Conservation (phyloP, 2,113 vertebrate species). For the Xyliphius kryptos region DNA sequence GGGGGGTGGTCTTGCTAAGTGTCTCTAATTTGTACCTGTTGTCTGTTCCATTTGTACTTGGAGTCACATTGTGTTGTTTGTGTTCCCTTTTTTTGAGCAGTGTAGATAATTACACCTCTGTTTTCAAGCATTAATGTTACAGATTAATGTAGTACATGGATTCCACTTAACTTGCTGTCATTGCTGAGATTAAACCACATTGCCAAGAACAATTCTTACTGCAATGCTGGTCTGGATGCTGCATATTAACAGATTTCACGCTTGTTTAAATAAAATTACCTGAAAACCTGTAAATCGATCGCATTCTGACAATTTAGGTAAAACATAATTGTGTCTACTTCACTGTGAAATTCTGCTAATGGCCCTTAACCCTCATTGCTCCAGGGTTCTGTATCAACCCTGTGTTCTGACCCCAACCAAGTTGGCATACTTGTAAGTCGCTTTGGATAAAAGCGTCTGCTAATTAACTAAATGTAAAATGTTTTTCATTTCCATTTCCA, state of each 20-base stretch:
- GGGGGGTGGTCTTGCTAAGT: too few relatives aligned
- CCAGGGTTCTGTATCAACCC: too few relatives aligned
- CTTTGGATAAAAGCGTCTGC: too few relatives aligned
- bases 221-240: not conserved
- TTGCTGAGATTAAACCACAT: constrained; percentile 18
- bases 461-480: too few relatives aligned
- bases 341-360: not conserved
- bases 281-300: constrained; percentile 26
- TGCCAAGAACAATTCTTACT: constrained; percentile 8
- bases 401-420: too few relatives aligned
- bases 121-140: constrained; percentile 17
- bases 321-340: not conserved
- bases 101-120: not conserved
- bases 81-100: too few relatives aligned
- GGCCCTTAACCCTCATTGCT: not conserved
- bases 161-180: constrained; percentile 22
- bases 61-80: too few relatives aligned
- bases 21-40: too few relatives aligned
- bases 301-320: constrained; percentile 14
- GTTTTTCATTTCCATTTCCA: too few relatives aligned
- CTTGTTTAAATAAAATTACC: constrained; percentile 32
- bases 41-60: too few relatives aligned
- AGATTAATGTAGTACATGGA: constrained; percentile 11
- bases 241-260: constrained; percentile 18
- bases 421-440: too few relatives aligned